Conservation (phyloP, 2,888 invertebrate species). For the Phengaris alcon region DNA sequence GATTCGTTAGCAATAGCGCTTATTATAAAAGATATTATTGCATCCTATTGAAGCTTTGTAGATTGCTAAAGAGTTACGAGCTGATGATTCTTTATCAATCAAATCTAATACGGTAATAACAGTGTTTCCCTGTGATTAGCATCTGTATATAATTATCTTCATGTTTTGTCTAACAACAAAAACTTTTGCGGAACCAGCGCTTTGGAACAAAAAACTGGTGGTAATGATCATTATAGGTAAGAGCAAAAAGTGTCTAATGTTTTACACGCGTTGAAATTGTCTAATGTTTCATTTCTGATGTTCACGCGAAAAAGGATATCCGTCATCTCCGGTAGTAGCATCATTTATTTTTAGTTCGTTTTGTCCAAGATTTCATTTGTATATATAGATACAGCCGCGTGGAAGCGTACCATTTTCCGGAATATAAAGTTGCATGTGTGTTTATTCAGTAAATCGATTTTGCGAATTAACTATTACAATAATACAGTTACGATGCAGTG, state of each 20-base stretch:
- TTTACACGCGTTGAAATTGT: slow-evolving; percentile 6
- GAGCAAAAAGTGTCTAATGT: slow-evolving; percentile 15
- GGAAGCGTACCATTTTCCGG: too few relatives aligned
- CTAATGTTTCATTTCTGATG: not conserved
- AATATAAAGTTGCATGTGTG: too few relatives aligned
- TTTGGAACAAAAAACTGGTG: not conserved
- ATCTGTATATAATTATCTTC: not conserved
- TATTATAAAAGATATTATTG: too few relatives aligned
- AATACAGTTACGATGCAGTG: too few relatives aligned
- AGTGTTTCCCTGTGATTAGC: not conserved
- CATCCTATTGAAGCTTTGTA: too few relatives aligned
- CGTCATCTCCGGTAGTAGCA: not conserved
- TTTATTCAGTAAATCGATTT: too few relatives aligned
- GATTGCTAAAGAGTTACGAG: too few relatives aligned
- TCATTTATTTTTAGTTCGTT: too few relatives aligned
- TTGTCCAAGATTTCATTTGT: too few relatives aligned
- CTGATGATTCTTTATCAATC: slow-evolving; percentile 5
- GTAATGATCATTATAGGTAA: not conserved
- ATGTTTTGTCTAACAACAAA: not conserved
- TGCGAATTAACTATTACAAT: too few relatives aligned
- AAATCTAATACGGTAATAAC: not conserved
- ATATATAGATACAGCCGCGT: too few relatives aligned
- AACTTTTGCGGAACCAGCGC: slow-evolving; percentile 1
- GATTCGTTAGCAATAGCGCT: too few relatives aligned
- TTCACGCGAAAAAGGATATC: not conserved